Conservation (phyloP, 2,888 invertebrate genomes). For the Drosophila prolongata region DNA sequence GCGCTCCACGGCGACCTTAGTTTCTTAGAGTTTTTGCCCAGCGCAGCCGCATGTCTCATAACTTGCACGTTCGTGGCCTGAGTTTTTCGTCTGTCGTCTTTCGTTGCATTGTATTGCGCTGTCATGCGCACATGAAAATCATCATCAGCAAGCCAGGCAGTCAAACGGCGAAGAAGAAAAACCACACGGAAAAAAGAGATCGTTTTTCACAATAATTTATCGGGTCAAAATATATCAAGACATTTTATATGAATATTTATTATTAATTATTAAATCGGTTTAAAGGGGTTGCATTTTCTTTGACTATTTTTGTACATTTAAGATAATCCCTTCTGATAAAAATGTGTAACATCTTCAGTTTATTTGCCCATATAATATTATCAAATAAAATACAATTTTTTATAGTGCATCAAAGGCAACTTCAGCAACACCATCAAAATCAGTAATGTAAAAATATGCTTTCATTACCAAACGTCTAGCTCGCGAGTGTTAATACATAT, state of each 20-base stretch:
- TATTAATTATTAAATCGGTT: background rate
- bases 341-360: too few relatives aligned
- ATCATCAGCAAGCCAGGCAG: constrained; percentile 43
- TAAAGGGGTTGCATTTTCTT: background rate
- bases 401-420: constrained; percentile 13
- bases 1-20: constrained; percentile 65
- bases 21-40: constrained; percentile 31
- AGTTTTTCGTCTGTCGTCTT: constrained; percentile 57
- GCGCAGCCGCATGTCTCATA: constrained; percentile 43
- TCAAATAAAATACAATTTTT: background rate
- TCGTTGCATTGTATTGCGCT: constrained; percentile 72
- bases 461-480: constrained; percentile 72
- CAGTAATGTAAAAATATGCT: constrained; percentile 75
- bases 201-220: background rate
- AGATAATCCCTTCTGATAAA: too few relatives aligned
- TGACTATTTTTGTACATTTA: background rate
- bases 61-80: constrained; percentile 72
- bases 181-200: constrained; percentile 14
- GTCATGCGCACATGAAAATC: constrained; percentile 74
- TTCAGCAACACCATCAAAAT: constrained; percentile 41
- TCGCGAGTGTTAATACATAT: constrained; percentile 38
- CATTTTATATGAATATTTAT: background rate
- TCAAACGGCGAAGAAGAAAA: constrained; percentile 11
- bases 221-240: background rate
- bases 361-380: too few relatives aligned